A percentile compares a stretch with the other conserved stretches of the same genome.
Conservation (phyloP, 2,797 vertebrate species). For the Apodemus agrarius region DNA sequence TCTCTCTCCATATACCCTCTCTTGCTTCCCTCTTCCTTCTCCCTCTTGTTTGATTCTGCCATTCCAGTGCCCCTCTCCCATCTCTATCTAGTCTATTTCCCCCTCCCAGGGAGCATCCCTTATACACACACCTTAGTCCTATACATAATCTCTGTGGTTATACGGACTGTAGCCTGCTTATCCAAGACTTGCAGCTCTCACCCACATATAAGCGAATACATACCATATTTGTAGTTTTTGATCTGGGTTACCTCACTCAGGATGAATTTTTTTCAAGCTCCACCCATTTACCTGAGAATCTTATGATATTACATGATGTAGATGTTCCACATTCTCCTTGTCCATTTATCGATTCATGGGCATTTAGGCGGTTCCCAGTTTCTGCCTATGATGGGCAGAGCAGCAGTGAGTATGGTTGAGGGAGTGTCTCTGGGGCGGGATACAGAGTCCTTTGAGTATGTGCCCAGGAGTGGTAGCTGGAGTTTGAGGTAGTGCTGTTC, state of each 20-base stretch:
- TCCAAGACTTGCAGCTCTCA: background rate
- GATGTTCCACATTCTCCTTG: background rate
- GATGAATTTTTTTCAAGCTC: background rate
- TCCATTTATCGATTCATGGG: too few species aligned
- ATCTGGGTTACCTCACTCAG: background rate
- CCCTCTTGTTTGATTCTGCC: background rate
- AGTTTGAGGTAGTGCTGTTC: background rate
- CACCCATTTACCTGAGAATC: background rate
- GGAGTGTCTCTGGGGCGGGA: background rate
- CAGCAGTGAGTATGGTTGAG: background rate
- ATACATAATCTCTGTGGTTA: background rate
- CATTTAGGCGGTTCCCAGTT: background rate
- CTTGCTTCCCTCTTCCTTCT: too few species aligned
- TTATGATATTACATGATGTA: background rate
- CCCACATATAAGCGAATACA: background rate
- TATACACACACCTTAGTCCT: too few species aligned
- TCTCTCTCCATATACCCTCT: background rate
- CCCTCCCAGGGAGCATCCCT: background rate
- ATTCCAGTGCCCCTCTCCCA: background rate
- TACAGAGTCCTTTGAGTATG: background rate
- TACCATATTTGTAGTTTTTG: background rate
- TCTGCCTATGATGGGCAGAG: background rate
- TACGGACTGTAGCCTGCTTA: background rate
- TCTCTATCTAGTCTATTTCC: background rate
- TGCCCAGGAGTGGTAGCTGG: background rate